A percentile compares a stretch with the other conserved stretches of the same genome.
phyloP scores from a whole-genome alignment of 2,797 vertebrate species.

The Amphiprion clarkii region DNA sequence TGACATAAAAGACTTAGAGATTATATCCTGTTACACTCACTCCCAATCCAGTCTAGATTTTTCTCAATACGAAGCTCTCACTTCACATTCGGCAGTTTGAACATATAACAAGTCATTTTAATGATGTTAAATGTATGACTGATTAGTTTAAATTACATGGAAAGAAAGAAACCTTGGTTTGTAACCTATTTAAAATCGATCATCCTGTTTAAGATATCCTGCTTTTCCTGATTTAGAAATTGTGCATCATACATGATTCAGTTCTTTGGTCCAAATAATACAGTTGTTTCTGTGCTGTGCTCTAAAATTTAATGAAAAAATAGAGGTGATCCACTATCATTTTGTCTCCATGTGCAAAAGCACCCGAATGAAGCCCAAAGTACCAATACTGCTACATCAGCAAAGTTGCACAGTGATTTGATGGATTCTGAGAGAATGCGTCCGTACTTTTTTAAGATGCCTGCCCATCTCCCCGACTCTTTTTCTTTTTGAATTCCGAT shows the following conservation, averaged over 20 bases:
- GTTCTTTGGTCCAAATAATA: background rate
- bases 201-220: too few relatives aligned
- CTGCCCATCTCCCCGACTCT: constrained; percentile 8
- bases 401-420: constrained; percentile 17
- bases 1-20: too few relatives aligned
- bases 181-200: too few relatives aligned
- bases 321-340: background rate
- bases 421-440: constrained; percentile 30
- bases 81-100: too few relatives aligned
- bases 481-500: constrained; percentile 50
- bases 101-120: too few relatives aligned
- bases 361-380: background rate
- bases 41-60: too few relatives aligned
- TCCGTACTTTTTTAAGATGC: constrained; percentile 37
- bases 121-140: background rate
- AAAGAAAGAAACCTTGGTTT: background rate
- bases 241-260: too few relatives aligned
- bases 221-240: too few relatives aligned
- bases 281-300: background rate
- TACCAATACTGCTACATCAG: constrained; percentile 26
- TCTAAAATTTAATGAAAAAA: background rate
- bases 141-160: background rate
- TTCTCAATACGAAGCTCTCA: too few relatives aligned
- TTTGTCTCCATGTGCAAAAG: constrained; percentile 21
- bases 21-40: too few relatives aligned